Evolutionary conservation across 2,888 invertebrate genomes (phyloP), one percentile per base, ranked within the genome.

Genomic region (Drosophila percnosoma): DNA sequence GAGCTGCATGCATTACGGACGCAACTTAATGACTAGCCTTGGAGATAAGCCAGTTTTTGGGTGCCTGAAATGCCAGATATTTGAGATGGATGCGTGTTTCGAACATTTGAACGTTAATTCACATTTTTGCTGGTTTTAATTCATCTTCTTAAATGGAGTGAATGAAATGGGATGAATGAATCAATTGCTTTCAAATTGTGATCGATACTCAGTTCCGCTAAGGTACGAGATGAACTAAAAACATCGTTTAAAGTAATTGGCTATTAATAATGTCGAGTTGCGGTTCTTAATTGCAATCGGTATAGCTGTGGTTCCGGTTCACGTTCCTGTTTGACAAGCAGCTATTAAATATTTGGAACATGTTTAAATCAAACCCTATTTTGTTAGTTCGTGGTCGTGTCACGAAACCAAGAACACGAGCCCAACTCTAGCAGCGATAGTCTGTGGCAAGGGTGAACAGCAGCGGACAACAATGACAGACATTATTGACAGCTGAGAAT

Each of bases 401-500:
- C 68, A 68, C 66, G 65, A 38, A 2, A 1, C 4, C 4, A 10
- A 13, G n/a, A 27, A 2, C 36, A 53, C 66, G 53, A 6, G 4
- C 13, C 27, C 58, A 42, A 31, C 57, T 33, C 40, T 42, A 42
- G 29, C 24, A 2, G 13, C 24, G 21, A 10, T 36, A 15, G 27
- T 8, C 13, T 38, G 55, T 29, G 38, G 69, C 52, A 70, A 55
- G 64, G 64, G 60, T 64, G 62, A 62, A 64, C 45, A 45, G 45
- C 60, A 36, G 27, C 57, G 10, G 27, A 63, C 55, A 49, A 73
- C 58, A 76, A 73, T 76, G 84, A 87, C 87, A 82, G 83, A 86
- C 80, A 88, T 80, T 86, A 86, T 87, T 87, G 87, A 90, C 90
- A 87, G 89, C 89, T 82, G 90, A 87, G 90, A 87, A 88, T 89